Conservation (phyloP, 2,113 vertebrate species). For the Empidonax traillii region DNA sequence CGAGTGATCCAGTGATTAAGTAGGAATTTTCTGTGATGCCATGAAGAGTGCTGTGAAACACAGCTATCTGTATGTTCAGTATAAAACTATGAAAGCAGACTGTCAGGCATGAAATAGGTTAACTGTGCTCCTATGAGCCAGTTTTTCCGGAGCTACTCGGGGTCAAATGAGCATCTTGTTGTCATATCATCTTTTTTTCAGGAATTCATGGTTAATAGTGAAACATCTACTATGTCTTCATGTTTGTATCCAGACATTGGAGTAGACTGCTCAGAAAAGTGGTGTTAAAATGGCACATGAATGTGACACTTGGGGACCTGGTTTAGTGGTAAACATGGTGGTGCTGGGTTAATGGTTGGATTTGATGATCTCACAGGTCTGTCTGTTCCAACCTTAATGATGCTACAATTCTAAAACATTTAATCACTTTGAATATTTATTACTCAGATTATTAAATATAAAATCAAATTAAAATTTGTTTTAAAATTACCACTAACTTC, state of each 20-base stretch:
- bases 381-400: neutral
- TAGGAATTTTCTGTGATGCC: neutral
- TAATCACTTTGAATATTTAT: neutral
- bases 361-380: neutral
- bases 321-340: neutral
- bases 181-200: neutral
- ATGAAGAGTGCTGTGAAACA: neutral
- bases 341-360: neutral
- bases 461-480: neutral
- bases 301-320: rapidly evolving
- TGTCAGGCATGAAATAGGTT: neutral
- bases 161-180: neutral
- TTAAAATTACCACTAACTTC: neutral
- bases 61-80: neutral
- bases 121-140: neutral
- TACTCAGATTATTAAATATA: neutral
- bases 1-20: neutral
- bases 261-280: neutral
- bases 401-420: neutral
- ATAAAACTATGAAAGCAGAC: neutral
- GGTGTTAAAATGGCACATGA: neutral
- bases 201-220: neutral
- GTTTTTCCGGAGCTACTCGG: neutral
- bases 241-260: neutral
- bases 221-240: neutral